phyloP scores from a whole-genome alignment of 2,888 invertebrate genomes.

The Diarsia brunnea region DNA sequence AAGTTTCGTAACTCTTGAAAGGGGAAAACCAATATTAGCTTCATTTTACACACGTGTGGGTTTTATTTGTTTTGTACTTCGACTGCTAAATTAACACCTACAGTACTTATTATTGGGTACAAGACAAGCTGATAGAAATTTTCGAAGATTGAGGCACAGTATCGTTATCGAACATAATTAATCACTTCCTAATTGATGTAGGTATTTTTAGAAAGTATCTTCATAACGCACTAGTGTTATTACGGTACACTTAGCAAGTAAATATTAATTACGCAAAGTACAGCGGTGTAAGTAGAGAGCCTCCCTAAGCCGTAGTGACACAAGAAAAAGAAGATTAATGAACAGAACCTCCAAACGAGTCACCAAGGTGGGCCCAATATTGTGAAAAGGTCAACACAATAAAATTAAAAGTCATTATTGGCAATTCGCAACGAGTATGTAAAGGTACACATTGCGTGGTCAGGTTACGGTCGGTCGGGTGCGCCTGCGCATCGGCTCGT shows the following conservation, averaged over 20 bases:
- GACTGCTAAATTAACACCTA: neutral
- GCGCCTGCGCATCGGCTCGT: constrained; percentile 53
- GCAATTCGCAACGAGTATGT: constrained; percentile 48
- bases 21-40: constrained; percentile 24
- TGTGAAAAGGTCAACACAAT: constrained; percentile 42
- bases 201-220: neutral
- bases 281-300: neutral
- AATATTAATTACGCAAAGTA: constrained; percentile 9
- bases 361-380: constrained; percentile 17
- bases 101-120: neutral
- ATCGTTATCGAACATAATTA: neutral
- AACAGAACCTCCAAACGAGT: neutral
- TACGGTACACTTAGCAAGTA: neutral
- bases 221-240: neutral
- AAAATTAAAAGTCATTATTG: constrained; percentile 45
- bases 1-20: constrained; percentile 30
- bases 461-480: constrained; percentile 35
- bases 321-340: constrained; percentile 19
- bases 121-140: neutral
- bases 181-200: neutral
- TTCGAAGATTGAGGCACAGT: neutral
- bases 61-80: neutral
- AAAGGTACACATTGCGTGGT: constrained; percentile 49
- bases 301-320: neutral
- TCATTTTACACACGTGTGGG: constrained; percentile 31